These are phyloP conservation scores for Delia radicum DNA, from an alignment of 1,140 invertebrate genomes.

Conservation along the genomic window DNA sequence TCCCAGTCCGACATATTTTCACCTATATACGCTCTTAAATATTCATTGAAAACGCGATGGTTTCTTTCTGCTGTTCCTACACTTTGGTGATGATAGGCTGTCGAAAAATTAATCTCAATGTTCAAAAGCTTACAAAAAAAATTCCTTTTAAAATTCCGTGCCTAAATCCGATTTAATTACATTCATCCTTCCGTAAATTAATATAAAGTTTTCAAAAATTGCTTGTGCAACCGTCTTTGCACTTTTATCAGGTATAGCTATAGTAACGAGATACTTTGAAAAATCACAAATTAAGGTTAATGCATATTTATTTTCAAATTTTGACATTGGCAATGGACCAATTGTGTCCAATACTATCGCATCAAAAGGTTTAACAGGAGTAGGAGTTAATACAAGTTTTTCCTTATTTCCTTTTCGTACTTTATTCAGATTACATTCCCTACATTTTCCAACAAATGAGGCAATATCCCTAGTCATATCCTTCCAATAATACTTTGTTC, in stretches of 20 bases:
- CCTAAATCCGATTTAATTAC: constrained; percentile 14
- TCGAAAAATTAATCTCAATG: neutral
- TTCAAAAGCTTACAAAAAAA: constrained; percentile 15
- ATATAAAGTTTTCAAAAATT: constrained; percentile 22
- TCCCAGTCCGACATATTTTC: constrained; percentile 23
- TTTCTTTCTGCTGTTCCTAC: neutral
- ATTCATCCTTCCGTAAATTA: constrained; percentile 20
- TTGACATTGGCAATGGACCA: neutral
- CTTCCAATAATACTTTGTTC: constrained; percentile 5
- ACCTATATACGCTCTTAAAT: constrained; percentile 14
- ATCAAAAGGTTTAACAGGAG: neutral
- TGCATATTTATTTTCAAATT: neutral
- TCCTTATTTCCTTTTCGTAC: constrained; percentile 15
- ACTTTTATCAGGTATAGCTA: constrained; percentile 5
- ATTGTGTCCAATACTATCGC: neutral
- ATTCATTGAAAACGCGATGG: neutral
- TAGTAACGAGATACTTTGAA: constrained; percentile 17
- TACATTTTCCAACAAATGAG: constrained; percentile 3
- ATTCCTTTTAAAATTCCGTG: constrained; percentile 11
- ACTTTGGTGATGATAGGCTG: neutral
- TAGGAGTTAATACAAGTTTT: neutral
- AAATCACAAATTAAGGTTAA: constrained; percentile 10
- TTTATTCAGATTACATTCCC: too few species aligned
- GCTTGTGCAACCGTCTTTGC: neutral
- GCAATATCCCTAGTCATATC: constrained; percentile 22